Percentiles rank a stretch among this genome's conserved stretches.
Conservation (phyloP, 2,797 vertebrate species). For the Discoglossus pictus region DNA sequence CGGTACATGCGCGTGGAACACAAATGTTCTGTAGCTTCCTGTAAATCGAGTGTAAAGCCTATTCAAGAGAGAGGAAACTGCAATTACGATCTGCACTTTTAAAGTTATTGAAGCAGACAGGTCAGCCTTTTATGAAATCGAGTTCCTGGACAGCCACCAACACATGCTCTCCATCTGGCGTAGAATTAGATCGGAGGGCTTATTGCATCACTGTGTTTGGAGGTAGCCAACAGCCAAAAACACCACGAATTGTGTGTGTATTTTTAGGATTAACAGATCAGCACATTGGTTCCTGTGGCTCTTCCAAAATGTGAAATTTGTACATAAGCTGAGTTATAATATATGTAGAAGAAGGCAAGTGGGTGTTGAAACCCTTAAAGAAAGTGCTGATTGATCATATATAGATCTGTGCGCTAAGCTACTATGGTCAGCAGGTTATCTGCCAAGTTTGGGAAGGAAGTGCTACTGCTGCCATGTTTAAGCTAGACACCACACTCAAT, state of each 20-base stretch:
- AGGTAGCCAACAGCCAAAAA: conserved; percentile 39
- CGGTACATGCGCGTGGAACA: neutral
- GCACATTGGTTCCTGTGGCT: conserved; percentile 36
- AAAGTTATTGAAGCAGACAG: conserved; percentile 39
- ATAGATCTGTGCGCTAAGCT: conserved; percentile 8
- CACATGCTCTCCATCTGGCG: conserved; percentile 36
- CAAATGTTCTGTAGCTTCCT: conserved; percentile 36
- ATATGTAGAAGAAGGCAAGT: conserved; percentile 26
- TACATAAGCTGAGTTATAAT: conserved; percentile 28
- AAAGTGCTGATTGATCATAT: conserved; percentile 12
- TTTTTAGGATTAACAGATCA: conserved; percentile 45
- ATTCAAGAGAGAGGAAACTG: conserved; percentile 41
- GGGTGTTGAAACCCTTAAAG: conserved; percentile 24
- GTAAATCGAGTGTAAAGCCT: conserved; percentile 47
- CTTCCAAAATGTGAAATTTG: conserved; percentile 22
- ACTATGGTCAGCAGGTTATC: neutral
- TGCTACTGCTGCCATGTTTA: too few species aligned
- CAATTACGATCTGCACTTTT: conserved; percentile 39
- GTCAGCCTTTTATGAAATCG: conserved; percentile 32
- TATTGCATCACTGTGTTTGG: conserved; percentile 19
- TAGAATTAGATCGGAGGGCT: conserved; percentile 35
- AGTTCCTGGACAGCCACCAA: conserved; percentile 17
- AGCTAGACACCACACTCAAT: too few species aligned
- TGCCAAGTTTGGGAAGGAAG: too few species aligned
- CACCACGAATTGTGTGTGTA: conserved; percentile 25